A percentile compares a stretch with the other conserved stretches of the same genome.
phyloP scores from a whole-genome alignment of 1,140 invertebrate genomes.

The Cydia strobilella region DNA sequence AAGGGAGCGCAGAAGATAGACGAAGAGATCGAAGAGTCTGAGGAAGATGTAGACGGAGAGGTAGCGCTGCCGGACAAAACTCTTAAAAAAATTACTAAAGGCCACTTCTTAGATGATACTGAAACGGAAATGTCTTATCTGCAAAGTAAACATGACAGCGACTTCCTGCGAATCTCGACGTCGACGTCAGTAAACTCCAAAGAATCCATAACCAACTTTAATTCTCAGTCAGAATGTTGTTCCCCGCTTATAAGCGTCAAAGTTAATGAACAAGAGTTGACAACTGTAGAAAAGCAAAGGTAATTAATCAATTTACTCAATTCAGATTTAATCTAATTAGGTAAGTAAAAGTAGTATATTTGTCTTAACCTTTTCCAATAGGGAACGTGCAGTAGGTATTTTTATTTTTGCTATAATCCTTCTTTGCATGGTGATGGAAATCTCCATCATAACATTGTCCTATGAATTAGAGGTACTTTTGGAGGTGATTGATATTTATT shows the following conservation, averaged over 20 bases:
- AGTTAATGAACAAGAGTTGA: not conserved
- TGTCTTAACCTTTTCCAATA: not conserved
- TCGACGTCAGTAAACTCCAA: slow-evolving; percentile 47
- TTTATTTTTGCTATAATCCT: too few relatives aligned
- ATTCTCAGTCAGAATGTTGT: not conserved
- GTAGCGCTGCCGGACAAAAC: slow-evolving; percentile 37
- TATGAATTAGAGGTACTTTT: too few relatives aligned
- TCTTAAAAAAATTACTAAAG: slow-evolving; percentile 52
- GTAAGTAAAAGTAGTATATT: too few relatives aligned
- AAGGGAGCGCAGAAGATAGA: slow-evolving; percentile 40
- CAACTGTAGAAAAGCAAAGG: not conserved
- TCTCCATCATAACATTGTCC: too few relatives aligned
- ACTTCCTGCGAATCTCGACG: slow-evolving; percentile 39
- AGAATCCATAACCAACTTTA: slow-evolving; percentile 45
- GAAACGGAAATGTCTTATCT: slow-evolving; percentile 60
- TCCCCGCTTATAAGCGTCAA: not conserved
- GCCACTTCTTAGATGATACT: slow-evolving; percentile 58
- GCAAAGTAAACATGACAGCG: slow-evolving; percentile 45
- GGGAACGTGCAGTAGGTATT: too few relatives aligned
- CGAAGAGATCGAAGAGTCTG: slow-evolving; percentile 36
- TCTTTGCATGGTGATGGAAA: too few relatives aligned
- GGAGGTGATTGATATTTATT: too few relatives aligned
- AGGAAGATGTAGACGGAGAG: slow-evolving; percentile 36
- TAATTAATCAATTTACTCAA: not conserved
- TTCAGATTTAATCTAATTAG: not conserved